Evolutionary conservation across 2,797 vertebrate species (phyloP).

Genomic region (Pseudochaenichthys georgianus): DNA sequence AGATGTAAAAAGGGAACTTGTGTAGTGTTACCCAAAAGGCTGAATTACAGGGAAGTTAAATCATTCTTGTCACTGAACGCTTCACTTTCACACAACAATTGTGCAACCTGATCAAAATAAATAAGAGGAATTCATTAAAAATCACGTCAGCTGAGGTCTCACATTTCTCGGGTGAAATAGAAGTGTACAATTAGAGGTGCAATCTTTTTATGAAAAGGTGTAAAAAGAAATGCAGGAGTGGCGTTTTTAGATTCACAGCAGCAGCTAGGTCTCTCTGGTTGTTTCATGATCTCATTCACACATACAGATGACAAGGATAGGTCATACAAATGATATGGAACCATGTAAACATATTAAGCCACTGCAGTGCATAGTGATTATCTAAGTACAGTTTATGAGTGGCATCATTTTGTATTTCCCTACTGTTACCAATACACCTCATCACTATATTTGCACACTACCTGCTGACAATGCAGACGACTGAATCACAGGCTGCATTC

Average conservation of each 20-base stretch:
- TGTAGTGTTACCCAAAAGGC: conserved; percentile 3
- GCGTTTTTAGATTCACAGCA: conserved; percentile 20
- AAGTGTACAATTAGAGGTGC: conserved; percentile 27
- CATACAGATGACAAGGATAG: background rate
- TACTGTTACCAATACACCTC: conserved; percentile 45
- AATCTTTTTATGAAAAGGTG: conserved; percentile 18
- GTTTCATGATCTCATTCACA: conserved; percentile 23
- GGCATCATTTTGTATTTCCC: conserved; percentile 23
- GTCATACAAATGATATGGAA: background rate
- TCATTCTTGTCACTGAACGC: conserved; percentile 30
- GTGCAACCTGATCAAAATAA: conserved; percentile 41
- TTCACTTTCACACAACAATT: conserved; percentile 42
- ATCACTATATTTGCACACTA: conserved; percentile 46
- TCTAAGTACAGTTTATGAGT: conserved; percentile 15
- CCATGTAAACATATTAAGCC: conserved; percentile 7
- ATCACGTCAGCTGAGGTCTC: conserved; percentile 23
- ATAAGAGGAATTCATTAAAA: conserved; percentile 31
- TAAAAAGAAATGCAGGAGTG: conserved; percentile 16
- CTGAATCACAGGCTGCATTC: conserved; percentile 69
- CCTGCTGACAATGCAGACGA: conserved; percentile 70
- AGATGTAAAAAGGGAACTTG: conserved; percentile 27
- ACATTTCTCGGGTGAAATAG: conserved; percentile 1
- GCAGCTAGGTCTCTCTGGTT: conserved; percentile 20
- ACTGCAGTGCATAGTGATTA: background rate
- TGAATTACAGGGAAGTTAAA: conserved; percentile 54